Conservation (phyloP, 2,888 invertebrate species). For the Melangyna quadrimaculata region DNA sequence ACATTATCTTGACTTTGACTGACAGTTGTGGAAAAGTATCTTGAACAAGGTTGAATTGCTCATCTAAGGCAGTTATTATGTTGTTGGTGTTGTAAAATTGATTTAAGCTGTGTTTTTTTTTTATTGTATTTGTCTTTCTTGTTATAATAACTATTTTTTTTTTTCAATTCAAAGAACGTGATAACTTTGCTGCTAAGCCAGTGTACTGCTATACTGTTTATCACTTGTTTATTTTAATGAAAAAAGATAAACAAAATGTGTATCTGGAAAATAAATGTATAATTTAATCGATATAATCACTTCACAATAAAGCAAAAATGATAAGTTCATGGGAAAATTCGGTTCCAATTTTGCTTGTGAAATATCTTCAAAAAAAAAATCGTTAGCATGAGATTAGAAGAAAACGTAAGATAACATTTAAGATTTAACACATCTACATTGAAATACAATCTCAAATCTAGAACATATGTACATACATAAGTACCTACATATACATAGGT, state of each 20-base stretch:
- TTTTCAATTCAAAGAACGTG: background rate
- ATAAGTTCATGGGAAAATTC: background rate
- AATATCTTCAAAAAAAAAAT: background rate
- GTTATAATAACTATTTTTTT: too few relatives aligned
- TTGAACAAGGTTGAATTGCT: conserved; percentile 63
- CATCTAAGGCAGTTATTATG: conserved; percentile 8
- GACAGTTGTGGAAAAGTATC: conserved; percentile 34
- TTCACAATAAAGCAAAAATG: background rate
- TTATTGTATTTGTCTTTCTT: too few relatives aligned
- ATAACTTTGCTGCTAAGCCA: background rate
- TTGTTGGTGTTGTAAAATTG: conserved; percentile 5
- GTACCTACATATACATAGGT: too few relatives aligned
- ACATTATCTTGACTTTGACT: background rate
- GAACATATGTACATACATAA: too few relatives aligned
- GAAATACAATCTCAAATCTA: too few relatives aligned
- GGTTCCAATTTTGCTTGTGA: background rate
- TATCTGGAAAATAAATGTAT: background rate
- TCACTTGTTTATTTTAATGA: background rate
- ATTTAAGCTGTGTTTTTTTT: background rate
- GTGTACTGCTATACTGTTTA: background rate
- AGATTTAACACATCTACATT: too few relatives aligned
- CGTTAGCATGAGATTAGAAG: too few relatives aligned
- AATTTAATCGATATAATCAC: background rate
- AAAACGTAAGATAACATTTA: too few relatives aligned
- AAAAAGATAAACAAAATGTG: background rate